Base-by-base conservation (phyloP, 2,888 invertebrate species). In the Drosophila koepferae region DNA sequence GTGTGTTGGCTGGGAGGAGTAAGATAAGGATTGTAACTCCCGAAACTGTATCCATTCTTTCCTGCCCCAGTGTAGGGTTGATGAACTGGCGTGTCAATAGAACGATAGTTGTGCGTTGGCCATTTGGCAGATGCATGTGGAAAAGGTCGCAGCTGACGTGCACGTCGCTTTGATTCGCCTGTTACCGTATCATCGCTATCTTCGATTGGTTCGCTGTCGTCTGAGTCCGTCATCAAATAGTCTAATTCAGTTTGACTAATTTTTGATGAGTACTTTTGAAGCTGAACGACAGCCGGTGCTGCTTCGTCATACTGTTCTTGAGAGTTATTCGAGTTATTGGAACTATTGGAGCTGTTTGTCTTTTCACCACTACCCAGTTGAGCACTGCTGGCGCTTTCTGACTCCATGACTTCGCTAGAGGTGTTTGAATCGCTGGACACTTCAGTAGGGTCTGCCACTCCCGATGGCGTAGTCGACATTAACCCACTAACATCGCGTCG, bases 91-190 rank as follows among this genome's bases (percentile, higher is more conserved):
- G 89, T 72, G 14, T 93, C 91, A 18, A 91, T 87, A 12, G 91
- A 81, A 14, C 91, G 89, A 63, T 91, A 92, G 65, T 89, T 90
- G 28, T 72, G 63, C 0, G 59, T 56, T 4, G 77, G 86, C 83
- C 91, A 90, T 34, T 89, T 84, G 1, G 77, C 65, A 38, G 77
- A 67, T 1, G 76, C 67, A 6, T 79, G 67, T 18, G 70, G 58
- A 23, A 75, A 79, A 1, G 90, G 90, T 2, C 92, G 89, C 3
- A 93, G 76, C 72, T 93, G 93, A 3, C 93, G 89, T 34, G 93
- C 78, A 0, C 83, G 76, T 48, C 93, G 78, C 18, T 79, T 79
- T 0, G 91, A 91, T 65, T 92, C 92, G 16, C 80, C 91, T 3
- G 75, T 81, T 43, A 74, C 86, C 18, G 90, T 91, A 56, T 82